phyloP scores from a whole-genome alignment of 2,888 invertebrate species.

The Drosophila anceps region DNA sequence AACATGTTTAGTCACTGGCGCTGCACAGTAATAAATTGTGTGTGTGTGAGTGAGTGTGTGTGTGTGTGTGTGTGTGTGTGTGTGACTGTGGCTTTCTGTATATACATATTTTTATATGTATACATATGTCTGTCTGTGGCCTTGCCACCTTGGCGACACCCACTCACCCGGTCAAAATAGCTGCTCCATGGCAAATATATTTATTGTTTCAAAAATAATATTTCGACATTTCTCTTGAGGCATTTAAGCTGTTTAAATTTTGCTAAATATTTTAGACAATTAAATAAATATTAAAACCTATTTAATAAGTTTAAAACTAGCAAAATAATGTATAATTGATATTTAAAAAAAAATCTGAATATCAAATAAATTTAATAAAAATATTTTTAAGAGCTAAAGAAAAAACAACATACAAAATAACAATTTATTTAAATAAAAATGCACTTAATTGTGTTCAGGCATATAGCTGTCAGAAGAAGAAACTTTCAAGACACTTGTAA shows the following conservation, averaged over 20 bases:
- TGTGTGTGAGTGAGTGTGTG: slow-evolving; percentile 16
- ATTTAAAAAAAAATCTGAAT: not conserved
- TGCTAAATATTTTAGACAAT: slow-evolving; percentile 13
- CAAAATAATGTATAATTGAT: not conserved
- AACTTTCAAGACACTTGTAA: slow-evolving; percentile 16
- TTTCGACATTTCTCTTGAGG: slow-evolving; percentile 14
- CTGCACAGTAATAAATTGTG: slow-evolving; percentile 61
- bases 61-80: slow-evolving; percentile 19
- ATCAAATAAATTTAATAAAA: not conserved
- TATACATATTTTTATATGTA: not conserved
- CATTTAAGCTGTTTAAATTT: slow-evolving; percentile 14
- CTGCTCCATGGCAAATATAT: slow-evolving; percentile 35
- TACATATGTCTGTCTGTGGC: slow-evolving; percentile 51
- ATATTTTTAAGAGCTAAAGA: no score
- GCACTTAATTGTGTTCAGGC: not conserved
- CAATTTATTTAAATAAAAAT: not conserved
- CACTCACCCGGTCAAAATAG: slow-evolving; percentile 55
- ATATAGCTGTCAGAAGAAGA: not conserved
- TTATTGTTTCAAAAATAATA: slow-evolving; percentile 31
- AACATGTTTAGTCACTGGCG: slow-evolving; percentile 58
- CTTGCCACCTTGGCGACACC: slow-evolving; percentile 74
- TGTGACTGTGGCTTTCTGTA: no score
- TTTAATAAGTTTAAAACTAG: not conserved
- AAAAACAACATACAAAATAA: not conserved
- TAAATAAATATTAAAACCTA: slow-evolving; percentile 21